A percentile compares a stretch with the other conserved stretches of the same genome.
These are phyloP conservation scores for Siniperca chuatsi DNA, from an alignment of 2,113 vertebrate species.

Conservation along the genomic window DNA sequence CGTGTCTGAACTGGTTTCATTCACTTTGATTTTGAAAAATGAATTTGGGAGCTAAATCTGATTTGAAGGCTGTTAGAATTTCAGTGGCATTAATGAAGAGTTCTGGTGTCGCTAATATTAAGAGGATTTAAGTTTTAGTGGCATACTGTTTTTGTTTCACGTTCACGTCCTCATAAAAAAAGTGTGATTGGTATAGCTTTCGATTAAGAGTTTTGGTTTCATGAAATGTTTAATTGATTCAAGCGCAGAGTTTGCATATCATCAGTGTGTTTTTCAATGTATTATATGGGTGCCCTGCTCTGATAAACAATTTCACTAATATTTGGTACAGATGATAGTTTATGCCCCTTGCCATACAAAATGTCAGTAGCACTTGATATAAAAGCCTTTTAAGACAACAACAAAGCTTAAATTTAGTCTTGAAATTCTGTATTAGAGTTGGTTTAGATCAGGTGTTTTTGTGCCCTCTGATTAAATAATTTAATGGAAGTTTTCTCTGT, in stretches of 20 bases:
- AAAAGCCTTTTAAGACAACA: neutral
- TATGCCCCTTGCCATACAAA: neutral
- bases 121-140: neutral
- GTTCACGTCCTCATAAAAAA: neutral
- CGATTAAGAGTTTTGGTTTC: neutral
- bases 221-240: too few relatives aligned
- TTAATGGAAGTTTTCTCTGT: neutral
- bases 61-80: neutral
- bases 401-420: neutral
- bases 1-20: neutral
- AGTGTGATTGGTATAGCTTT: neutral
- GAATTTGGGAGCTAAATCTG: neutral
- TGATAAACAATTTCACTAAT: neutral
- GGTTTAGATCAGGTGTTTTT: neutral
- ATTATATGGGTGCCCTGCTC: neutral
- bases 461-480: neutral
- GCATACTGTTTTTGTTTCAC: neutral
- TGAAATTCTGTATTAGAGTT: neutral
- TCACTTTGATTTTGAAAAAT: neutral
- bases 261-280: neutral
- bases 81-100: neutral
- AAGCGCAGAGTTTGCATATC: neutral
- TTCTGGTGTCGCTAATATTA: neutral
- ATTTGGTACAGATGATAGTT: too few relatives aligned
- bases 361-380: neutral